Evolutionary conservation across 2,888 invertebrate species (phyloP).

Genomic region (Branchipolynoe longqiensis): DNA sequence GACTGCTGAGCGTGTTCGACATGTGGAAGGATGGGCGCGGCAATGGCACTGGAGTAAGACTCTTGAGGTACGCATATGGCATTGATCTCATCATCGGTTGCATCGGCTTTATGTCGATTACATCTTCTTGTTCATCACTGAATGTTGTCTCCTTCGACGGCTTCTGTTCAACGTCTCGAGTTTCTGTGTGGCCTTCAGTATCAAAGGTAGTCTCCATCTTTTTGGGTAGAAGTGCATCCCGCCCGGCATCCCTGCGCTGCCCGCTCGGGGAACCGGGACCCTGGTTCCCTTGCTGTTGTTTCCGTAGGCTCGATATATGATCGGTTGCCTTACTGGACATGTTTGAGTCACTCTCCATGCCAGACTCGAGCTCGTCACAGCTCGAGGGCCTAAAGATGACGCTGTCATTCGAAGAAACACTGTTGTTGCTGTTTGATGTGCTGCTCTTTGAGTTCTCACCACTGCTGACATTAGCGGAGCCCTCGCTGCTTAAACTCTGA

Average conservation of each 20-base stretch:
- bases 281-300: conserved; percentile 55
- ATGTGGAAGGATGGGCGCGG: conserved; percentile 65
- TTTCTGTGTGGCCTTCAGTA: conserved; percentile 77
- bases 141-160: conserved; percentile 84
- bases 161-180: conserved; percentile 43
- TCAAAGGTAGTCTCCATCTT: conserved; percentile 80
- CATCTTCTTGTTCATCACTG: conserved; percentile 84
- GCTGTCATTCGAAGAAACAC: conserved; percentile 77
- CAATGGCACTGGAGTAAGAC: conserved; percentile 66
- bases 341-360: conserved; percentile 61
- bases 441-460: conserved; percentile 59
- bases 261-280: conserved; percentile 7
- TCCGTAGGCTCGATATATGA: conserved; percentile 68
- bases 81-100: conserved; percentile 86
- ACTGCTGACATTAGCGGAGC: conserved; percentile 60
- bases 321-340: conserved; percentile 56
- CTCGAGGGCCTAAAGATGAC: conserved; percentile 74
- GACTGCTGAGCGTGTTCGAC: conserved; percentile 47
- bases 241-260: neutral
- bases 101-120: conserved; percentile 93
- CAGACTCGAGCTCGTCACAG: conserved; percentile 69
- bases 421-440: conserved; percentile 70
- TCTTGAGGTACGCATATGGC: conserved; percentile 73
- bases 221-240: conserved; percentile 56
- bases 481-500: conserved; percentile 60